These are phyloP conservation scores for Ginglymostoma cirratum DNA, from an alignment of 2,113 vertebrate genomes.

Conservation along the genomic window DNA sequence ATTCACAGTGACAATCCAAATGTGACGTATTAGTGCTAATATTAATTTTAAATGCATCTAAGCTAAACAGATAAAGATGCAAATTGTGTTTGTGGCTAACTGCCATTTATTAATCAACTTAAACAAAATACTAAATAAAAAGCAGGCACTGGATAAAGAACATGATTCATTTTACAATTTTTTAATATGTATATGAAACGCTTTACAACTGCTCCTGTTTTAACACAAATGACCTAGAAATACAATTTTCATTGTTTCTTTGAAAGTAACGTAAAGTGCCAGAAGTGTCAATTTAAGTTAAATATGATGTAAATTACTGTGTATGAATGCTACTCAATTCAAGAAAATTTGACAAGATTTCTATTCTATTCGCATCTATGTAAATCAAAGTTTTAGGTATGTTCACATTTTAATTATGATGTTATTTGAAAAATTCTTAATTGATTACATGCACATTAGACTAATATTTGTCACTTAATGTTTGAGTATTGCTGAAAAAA, in stretches of 20 bases:
- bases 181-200: neutral
- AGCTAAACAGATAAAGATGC: neutral
- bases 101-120: conserved; percentile 9
- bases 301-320: neutral
- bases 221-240: neutral
- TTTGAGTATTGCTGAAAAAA: no score
- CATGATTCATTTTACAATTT: neutral
- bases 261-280: conserved; percentile 16
- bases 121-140: conserved; percentile 14
- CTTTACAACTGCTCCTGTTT: neutral
- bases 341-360: neutral
- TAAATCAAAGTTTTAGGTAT: neutral
- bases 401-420: neutral
- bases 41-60: conserved; percentile 21
- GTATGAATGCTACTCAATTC: neutral
- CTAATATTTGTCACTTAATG: no score
- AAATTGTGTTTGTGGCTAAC: neutral
- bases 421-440: neutral
- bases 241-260: neutral
- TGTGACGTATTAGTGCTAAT: conserved; percentile 21
- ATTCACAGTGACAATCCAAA: conserved; percentile 36
- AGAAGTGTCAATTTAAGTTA: conserved; percentile 34
- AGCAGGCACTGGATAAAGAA: neutral
- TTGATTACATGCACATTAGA: neutral
- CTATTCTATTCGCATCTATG: neutral